Base-by-base conservation (phyloP, 2,888 invertebrate species). In the Leptopilina drosophilae region DNA sequence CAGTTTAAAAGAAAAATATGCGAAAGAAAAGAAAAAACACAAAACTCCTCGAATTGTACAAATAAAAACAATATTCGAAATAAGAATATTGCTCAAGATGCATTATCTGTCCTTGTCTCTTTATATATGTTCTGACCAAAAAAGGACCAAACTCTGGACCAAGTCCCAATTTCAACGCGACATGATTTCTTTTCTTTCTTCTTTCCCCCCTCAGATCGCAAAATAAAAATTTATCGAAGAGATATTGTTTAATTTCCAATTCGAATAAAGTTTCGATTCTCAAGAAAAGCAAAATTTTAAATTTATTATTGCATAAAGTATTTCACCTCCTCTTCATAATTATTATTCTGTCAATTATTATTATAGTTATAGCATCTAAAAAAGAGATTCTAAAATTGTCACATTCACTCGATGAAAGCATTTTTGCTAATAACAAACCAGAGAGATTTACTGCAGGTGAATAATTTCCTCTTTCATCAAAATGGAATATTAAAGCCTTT, bases 91-190 rank as follows among this genome's bases (percentile, higher is more conserved):
- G 69, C 26, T 26, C 69, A 69, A 69, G 53, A 56, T 56, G 69
- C 42, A 46, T 49, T 69, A 33, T 33, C 33, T 20, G 69, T 73
- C 73, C 73, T 73, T 73, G 33, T 53, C 56, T 73, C 40, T 26
- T 73, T 56, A 73, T 42, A 8, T 49, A 46, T 56, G 73, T 33
- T 56, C 56, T 73, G 73, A 56, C 73, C 56, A 73, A 73, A 73
- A 73, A 73, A 73, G 73, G 73, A 73, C n/a, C 26, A 73, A 73
- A 73, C 9, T 33, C n/a, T 33, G 73, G 73, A 56, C 73, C 73
- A 73, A 26, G 73, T 33, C 26, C n/a, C 33, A 73, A 73, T 56
- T 56, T 49, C 33, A 73, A 73, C 56, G 56, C 56, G 73, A 73
- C 26, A 56, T n/a, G 33, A 73, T 26, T 73, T 9, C 8, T 42